These are phyloP conservation scores for Cynaeus angustus DNA, from an alignment of 2,888 invertebrate genomes.

Conservation along the genomic window DNA sequence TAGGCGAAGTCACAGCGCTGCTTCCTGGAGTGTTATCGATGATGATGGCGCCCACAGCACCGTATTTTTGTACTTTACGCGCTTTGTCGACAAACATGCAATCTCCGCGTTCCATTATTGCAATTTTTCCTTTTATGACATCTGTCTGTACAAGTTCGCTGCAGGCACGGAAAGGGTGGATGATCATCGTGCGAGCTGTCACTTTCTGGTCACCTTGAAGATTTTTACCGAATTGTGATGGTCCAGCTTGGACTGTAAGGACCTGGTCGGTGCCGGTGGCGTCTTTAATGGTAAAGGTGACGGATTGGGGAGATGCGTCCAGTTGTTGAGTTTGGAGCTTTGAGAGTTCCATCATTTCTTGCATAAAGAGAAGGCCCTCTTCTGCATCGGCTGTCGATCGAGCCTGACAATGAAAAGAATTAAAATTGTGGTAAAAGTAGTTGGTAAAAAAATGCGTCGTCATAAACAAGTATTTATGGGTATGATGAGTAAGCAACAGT, in stretches of 20 bases:
- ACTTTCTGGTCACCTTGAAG: constrained; percentile 79
- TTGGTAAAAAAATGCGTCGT: too few relatives aligned
- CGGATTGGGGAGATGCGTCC: constrained; percentile 76
- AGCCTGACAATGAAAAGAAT: constrained; percentile 76
- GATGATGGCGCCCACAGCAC: constrained; percentile 90
- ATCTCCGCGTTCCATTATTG: constrained; percentile 90
- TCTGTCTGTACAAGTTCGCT: constrained; percentile 76
- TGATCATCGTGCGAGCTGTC: constrained; percentile 78
- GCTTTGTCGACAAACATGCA: constrained; percentile 98
- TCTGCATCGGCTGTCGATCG: constrained; percentile 89
- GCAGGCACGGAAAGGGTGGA: constrained; percentile 83
- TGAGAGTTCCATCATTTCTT: constrained; percentile 95
- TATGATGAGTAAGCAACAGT: too few relatives aligned
- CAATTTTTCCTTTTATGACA: constrained; percentile 82
- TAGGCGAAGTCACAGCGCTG: constrained; percentile 82
- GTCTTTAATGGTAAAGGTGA: constrained; percentile 69
- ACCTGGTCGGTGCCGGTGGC: constrained; percentile 60
- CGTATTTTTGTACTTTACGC: constrained; percentile 85
- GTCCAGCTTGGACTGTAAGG: constrained; percentile 82
- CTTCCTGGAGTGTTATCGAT: constrained; percentile 87
- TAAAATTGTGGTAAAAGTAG: too few relatives aligned
- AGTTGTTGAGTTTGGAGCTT: constrained; percentile 78
- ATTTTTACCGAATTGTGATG: constrained; percentile 92
- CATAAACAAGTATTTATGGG: too few relatives aligned
- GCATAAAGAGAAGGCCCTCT: constrained; percentile 95